Base-by-base conservation (phyloP, 2,888 invertebrate genomes). In the Phengaris arion region DNA sequence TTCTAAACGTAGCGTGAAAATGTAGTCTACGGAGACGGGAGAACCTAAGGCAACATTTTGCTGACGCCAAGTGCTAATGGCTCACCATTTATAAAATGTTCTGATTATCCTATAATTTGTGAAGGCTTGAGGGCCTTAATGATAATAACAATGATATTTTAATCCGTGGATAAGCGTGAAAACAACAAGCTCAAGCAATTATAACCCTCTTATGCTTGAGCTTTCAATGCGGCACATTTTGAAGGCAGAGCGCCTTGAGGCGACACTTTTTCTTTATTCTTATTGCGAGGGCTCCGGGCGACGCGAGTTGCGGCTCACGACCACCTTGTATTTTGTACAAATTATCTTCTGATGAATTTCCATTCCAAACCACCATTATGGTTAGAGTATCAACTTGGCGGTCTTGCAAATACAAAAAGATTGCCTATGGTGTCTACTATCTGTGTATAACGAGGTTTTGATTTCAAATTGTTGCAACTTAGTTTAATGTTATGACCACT, bases 231-330 rank as follows among this genome's bases (percentile, higher is more conserved):
- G 74, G 75, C 59, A 75, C 75, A 51, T 69, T 74, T 68, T 68
- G 77, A 59, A 75, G 75, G 74, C 78, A 76, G 68, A n/a, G 68
- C 22, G 82, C 80, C 82, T 81, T 82, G 82, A 83, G 84, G 83
- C 83, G 85, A 85, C 87, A 88, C 84, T 87, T 89, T 22, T 85
- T 89, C 88, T 88, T 75, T 83, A 81, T 81, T 84, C 85, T 85
- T 82, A 81, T 80, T 81, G 79, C 78, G 76, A 72, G 45, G 59
- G 75, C 77, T 75, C 74, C 72, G 59, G 78, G 78, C 78, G 78
- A 72, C 75, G 78, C 76, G 81, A 81, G 82, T 77, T 82, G 81
- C 78, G 80, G 69, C 75, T 68, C 54, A 48, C 70, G 68, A 77
- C 75, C 68, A 77, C 78, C 68, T 76, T 79, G 75, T 74, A 79